A percentile compares a stretch with the other conserved stretches of the same genome.
These are phyloP conservation scores for Siniperca chuatsi DNA, from an alignment of 2,113 vertebrate species.

Conservation along the genomic window DNA sequence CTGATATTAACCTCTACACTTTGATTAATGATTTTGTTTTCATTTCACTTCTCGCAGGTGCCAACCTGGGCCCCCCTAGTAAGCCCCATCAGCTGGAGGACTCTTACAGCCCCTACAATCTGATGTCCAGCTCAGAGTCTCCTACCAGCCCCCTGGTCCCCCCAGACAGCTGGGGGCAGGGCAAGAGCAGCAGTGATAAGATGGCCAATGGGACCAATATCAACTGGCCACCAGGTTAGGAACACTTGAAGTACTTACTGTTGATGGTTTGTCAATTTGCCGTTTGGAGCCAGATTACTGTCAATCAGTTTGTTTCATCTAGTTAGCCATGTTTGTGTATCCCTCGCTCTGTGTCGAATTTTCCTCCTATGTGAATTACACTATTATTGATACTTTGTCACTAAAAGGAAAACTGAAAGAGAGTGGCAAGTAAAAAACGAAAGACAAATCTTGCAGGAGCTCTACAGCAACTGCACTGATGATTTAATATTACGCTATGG, in stretches of 20 bases:
- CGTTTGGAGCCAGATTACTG: neutral
- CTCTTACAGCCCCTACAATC: conserved; percentile 91
- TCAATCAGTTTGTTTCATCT: neutral
- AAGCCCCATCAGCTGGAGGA: conserved; percentile 93
- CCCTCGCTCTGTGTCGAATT: neutral
- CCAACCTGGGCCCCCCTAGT: conserved; percentile 91
- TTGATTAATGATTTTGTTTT: neutral
- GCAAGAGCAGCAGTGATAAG: conserved; percentile 93
- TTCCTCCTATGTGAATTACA: neutral
- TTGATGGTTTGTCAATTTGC: neutral
- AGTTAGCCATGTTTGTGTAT: neutral
- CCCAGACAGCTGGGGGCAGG: conserved; percentile 95
- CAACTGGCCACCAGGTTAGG: conserved; percentile 95
- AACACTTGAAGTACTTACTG: neutral
- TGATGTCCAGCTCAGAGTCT: conserved; percentile 91
- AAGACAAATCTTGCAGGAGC: no score
- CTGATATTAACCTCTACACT: neutral
- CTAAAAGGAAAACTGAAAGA: neutral
- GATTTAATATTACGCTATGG: neutral
- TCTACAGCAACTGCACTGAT: no score
- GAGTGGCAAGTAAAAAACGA: neutral
- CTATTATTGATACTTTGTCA: neutral
- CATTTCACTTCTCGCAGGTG: conserved; percentile 79
- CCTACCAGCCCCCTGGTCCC: conserved; percentile 91
- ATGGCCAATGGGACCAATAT: conserved; percentile 96